phyloP scores from a whole-genome alignment of 2,888 invertebrate genomes.

The Rhopalosiphum nymphaeae region DNA sequence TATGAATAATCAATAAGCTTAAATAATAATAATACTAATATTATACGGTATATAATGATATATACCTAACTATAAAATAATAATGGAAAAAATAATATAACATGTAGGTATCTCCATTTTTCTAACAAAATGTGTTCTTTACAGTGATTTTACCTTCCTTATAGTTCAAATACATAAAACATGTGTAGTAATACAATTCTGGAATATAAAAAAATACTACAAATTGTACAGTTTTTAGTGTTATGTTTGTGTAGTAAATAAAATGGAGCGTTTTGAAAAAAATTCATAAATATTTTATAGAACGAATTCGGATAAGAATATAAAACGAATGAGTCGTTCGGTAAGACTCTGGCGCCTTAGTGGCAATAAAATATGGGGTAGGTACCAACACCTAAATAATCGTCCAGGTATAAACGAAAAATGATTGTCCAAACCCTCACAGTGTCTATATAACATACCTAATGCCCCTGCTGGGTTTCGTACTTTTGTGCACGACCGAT shows the following conservation, averaged over 20 bases:
- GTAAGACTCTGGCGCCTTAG: conserved; percentile 7
- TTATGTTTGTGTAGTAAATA: not conserved
- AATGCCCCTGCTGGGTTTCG: conserved; percentile 12
- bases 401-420: not conserved
- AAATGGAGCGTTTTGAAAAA: not conserved
- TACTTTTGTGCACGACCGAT: not conserved
- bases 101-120: not conserved
- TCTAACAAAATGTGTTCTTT: not conserved
- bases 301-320: not conserved
- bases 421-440: not conserved
- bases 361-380: not conserved
- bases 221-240: not conserved
- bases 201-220: not conserved
- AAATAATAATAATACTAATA: not conserved
- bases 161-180: not conserved
- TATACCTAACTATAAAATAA: not conserved
- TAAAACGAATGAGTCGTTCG: not conserved
- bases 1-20: not conserved
- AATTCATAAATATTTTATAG: not conserved
- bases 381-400: not conserved
- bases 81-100: not conserved
- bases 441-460: not conserved
- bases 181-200: not conserved
- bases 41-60: not conserved
- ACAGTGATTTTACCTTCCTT: not conserved